Evolutionary conservation across 1,140 invertebrate genomes (phyloP).

Genomic region (Neotoxoptera formosana): DNA sequence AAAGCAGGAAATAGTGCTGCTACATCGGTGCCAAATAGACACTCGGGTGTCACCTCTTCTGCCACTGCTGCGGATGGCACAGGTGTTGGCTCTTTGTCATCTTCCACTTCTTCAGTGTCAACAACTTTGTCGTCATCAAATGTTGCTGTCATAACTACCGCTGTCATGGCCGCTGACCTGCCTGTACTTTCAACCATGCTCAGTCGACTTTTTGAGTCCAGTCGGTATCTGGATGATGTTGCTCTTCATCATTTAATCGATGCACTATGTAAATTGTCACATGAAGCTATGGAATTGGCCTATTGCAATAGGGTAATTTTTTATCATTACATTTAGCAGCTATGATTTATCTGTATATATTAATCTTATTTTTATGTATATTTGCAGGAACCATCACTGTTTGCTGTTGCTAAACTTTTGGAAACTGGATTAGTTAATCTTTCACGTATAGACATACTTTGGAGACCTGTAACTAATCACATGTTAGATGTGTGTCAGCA

Average conservation of each 20-base stretch:
- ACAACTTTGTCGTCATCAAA: constrained; percentile 65
- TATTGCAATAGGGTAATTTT: constrained; percentile 86
- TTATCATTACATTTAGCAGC: not conserved
- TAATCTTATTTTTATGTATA: constrained; percentile 60
- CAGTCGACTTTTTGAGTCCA: constrained; percentile 92
- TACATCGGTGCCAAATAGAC: constrained; percentile 62
- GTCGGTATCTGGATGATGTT: constrained; percentile 91
- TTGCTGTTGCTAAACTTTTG: constrained; percentile 95
- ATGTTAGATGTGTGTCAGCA: constrained; percentile 95
- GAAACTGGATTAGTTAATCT: constrained; percentile 97
- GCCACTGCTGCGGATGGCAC: not conserved
- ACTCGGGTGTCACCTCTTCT: not conserved
- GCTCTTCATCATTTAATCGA: constrained; percentile 96
- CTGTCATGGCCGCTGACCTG: constrained; percentile 94
- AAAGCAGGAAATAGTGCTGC: constrained; percentile 78
- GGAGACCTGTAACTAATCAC: constrained; percentile 96
- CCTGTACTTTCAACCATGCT: constrained; percentile 93
- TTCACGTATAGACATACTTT: constrained; percentile 90
- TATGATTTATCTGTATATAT: constrained; percentile 56
- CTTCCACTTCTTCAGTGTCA: constrained; percentile 65
- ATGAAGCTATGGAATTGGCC: constrained; percentile 96
- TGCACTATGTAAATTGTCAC: constrained; percentile 93
- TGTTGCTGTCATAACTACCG: constrained; percentile 88
- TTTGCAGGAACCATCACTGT: constrained; percentile 89
- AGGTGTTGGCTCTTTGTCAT: not conserved